phyloP scores from a whole-genome alignment of 2,797 vertebrate species.

The Echiichthys vipera region DNA sequence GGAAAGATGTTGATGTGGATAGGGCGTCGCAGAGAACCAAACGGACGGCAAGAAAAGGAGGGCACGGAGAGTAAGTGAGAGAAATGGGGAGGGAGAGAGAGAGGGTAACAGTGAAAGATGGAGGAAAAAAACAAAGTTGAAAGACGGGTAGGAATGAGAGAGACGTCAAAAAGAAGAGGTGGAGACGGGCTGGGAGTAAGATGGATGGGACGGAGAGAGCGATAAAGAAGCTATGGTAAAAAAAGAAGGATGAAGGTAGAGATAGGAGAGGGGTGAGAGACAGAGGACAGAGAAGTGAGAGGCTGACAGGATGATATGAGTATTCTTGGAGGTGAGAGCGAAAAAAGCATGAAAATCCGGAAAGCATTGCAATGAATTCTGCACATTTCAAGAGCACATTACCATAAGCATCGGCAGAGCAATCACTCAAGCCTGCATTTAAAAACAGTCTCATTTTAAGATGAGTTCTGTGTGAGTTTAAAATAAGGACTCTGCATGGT shows the following conservation, averaged over 20 bases:
- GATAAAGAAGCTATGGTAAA: constrained; percentile 74
- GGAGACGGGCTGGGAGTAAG: constrained; percentile 76
- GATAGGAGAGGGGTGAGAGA: constrained; percentile 69
- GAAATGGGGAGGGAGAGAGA: constrained; percentile 49
- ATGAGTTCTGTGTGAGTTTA: constrained; percentile 26
- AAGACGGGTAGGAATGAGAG: constrained; percentile 78
- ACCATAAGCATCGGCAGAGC: constrained; percentile 45
- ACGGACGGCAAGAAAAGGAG: constrained; percentile 63
- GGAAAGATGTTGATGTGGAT: constrained; percentile 52
- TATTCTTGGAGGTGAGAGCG: constrained; percentile 61
- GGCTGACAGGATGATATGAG: constrained; percentile 74
- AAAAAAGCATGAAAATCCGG: constrained; percentile 62
- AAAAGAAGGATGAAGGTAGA: constrained; percentile 58
- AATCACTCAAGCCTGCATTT: constrained; percentile 51
- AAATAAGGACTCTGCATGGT: constrained; percentile 13
- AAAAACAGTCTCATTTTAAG: constrained; percentile 51
- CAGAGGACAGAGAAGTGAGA: constrained; percentile 64
- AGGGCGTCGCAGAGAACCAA: constrained; percentile 54
- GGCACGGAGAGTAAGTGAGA: constrained; percentile 57
- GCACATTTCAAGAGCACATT: constrained; percentile 55
- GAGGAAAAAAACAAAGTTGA: constrained; percentile 77
- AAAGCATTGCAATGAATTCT: constrained; percentile 71
- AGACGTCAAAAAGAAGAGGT: constrained; percentile 82
- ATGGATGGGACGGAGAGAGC: constrained; percentile 74
- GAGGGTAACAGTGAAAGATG: constrained; percentile 75